These are phyloP conservation scores for Syngnathus typhle DNA, from an alignment of 2,113 vertebrate species.

Conservation along the genomic window DNA sequence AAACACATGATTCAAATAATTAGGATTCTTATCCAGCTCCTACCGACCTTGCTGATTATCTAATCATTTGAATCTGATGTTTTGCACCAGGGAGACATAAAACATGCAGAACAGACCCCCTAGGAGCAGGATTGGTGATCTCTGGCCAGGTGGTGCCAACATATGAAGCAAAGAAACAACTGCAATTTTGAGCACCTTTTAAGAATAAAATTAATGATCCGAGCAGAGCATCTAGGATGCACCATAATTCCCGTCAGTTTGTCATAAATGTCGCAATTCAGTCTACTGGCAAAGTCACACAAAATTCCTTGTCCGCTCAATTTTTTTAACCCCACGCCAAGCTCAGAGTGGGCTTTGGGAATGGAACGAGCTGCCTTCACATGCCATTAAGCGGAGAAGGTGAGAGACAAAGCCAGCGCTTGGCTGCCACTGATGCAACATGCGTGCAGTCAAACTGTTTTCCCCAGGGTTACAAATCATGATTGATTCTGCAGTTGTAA, in stretches of 20 bases:
- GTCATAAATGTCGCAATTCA: constrained; percentile 37
- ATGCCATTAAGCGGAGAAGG: constrained; percentile 56
- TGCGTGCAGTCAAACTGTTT: constrained; percentile 48
- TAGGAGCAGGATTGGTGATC: too few species aligned
- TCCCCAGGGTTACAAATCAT: constrained; percentile 44
- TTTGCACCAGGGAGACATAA: too few species aligned
- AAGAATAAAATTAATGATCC: background rate
- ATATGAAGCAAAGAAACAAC: too few species aligned
- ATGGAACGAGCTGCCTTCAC: constrained; percentile 58
- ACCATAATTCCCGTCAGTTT: constrained; percentile 26
- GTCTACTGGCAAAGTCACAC: constrained; percentile 29
- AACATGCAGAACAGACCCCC: too few species aligned
- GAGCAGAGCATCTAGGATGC: background rate
- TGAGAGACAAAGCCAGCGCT: constrained; percentile 55
- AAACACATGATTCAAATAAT: too few species aligned
- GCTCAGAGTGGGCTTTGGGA: constrained; percentile 48
- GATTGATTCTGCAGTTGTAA: constrained; percentile 49
- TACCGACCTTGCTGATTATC: too few species aligned
- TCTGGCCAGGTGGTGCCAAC: too few species aligned
- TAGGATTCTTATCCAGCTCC: too few species aligned
- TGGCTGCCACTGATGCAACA: constrained; percentile 49
- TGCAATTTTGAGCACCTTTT: background rate
- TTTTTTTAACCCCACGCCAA: constrained; percentile 35
- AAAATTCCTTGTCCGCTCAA: constrained; percentile 35
- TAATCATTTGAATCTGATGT: too few species aligned